These are phyloP conservation scores for Drosophila chauvacae DNA, from an alignment of 1,140 invertebrate species.

Conservation along the genomic window DNA sequence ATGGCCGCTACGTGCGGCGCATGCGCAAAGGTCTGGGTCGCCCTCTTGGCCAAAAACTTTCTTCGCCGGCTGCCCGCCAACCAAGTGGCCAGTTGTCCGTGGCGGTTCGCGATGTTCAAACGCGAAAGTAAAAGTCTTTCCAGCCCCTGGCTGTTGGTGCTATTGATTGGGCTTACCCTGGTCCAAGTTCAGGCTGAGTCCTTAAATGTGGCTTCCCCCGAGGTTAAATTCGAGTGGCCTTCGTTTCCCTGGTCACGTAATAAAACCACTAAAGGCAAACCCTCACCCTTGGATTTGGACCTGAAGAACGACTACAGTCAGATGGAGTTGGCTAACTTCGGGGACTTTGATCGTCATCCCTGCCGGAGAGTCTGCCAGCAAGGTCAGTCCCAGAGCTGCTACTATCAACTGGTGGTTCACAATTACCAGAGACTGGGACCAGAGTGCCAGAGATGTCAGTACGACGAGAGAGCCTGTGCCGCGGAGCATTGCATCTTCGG, in stretches of 20 bases:
- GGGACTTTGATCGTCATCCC: constrained; percentile 66
- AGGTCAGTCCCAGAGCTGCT: constrained; percentile 66
- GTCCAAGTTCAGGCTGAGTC: background rate
- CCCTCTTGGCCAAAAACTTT: constrained; percentile 61
- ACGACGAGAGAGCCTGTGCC: constrained; percentile 86
- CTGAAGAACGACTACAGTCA: constrained; percentile 62
- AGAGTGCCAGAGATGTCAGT: constrained; percentile 88
- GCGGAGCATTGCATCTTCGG: constrained; percentile 88
- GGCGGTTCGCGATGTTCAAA: constrained; percentile 46
- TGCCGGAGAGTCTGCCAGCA: constrained; percentile 75
- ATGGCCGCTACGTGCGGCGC: constrained; percentile 52
- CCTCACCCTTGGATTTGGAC: constrained; percentile 22
- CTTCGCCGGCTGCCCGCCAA: constrained; percentile 45
- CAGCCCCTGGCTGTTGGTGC: constrained; percentile 5
- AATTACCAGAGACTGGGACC: constrained; percentile 68
- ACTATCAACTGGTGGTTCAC: constrained; percentile 76
- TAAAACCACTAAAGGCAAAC: constrained; percentile 48
- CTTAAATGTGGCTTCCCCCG: background rate
- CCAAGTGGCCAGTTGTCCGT: constrained; percentile 51
- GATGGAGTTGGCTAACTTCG: constrained; percentile 55
- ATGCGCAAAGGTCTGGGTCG: constrained; percentile 48
- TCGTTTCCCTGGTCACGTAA: constrained; percentile 55
- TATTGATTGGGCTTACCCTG: constrained; percentile 1
- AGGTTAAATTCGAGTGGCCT: constrained; percentile 59
- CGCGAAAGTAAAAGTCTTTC: constrained; percentile 63